A percentile compares a stretch with the other conserved stretches of the same genome.
phyloP scores from a whole-genome alignment of 2,888 invertebrate species.

The Zaprionus lineosus region DNA sequence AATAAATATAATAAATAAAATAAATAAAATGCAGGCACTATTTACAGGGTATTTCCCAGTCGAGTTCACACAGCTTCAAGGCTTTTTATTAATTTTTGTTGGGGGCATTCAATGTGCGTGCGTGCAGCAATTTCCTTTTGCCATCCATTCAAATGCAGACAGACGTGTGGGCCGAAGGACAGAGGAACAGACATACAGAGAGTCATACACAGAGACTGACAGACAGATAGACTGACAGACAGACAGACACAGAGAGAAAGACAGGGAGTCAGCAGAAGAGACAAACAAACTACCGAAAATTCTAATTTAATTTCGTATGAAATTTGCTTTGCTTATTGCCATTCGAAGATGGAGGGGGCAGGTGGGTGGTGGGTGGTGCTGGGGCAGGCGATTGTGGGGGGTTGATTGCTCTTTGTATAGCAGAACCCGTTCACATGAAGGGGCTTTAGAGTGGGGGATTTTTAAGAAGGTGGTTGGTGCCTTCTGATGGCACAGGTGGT shows the following conservation, averaged over 20 bases:
- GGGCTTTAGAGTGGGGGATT: not conserved
- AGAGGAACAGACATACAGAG: slow-evolving; percentile 1
- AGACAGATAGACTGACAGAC: slow-evolving; percentile 10
- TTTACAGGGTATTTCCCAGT: slow-evolving; percentile 18
- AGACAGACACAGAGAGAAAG: slow-evolving; percentile 27
- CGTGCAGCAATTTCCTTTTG: slow-evolving; percentile 69
- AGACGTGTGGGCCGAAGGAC: slow-evolving; percentile 13
- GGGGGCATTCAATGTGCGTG: slow-evolving; percentile 55
- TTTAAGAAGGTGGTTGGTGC: not conserved
- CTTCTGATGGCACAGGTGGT: slow-evolving; percentile 43
- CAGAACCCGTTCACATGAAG: slow-evolving; percentile 20
- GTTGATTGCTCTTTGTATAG: slow-evolving; percentile 48
- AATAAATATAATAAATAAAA: no score
- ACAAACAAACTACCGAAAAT: slow-evolving; percentile 53
- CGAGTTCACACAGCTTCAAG: not conserved
- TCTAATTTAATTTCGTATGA: slow-evolving; percentile 74
- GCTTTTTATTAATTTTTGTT: slow-evolving; percentile 3
- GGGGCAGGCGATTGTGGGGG: not conserved
- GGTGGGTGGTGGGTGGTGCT: not conserved
- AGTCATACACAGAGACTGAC: not conserved
- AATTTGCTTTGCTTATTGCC: slow-evolving; percentile 52
- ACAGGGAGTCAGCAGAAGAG: slow-evolving; percentile 17
- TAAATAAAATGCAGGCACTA: no score
- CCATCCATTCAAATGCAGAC: slow-evolving; percentile 42
- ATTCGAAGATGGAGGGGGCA: not conserved